A percentile compares a stretch with the other conserved stretches of the same genome.
These are phyloP conservation scores for Bombus waltoni DNA, from an alignment of 1,140 invertebrate genomes.

Conservation along the genomic window DNA sequence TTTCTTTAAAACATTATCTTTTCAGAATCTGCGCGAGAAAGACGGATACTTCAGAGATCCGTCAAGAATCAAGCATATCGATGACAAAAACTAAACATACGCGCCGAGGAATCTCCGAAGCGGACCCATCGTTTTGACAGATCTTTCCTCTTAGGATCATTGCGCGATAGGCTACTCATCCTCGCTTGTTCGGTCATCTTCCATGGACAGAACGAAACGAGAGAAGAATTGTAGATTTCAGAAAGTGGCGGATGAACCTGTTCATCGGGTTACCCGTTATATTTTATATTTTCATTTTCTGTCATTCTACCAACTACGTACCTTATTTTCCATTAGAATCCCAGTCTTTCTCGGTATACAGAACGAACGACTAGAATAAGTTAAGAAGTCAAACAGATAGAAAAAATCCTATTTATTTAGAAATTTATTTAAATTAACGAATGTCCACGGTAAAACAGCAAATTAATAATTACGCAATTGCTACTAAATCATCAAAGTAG, in stretches of 20 bases:
- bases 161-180: background rate
- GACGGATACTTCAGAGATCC: constrained; percentile 38
- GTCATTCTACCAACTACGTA: no score
- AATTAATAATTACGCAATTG: no score
- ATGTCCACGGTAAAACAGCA: no score
- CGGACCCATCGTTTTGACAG: constrained; percentile 56
- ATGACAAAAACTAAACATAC: constrained; percentile 49
- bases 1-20: constrained; percentile 8
- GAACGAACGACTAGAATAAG: no score
- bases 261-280: background rate
- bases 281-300: background rate
- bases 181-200: background rate
- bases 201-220: background rate
- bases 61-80: constrained; percentile 55
- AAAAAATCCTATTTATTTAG: no score
- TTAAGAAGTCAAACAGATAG: no score
- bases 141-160: constrained; percentile 57
- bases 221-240: background rate
- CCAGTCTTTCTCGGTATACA: no score
- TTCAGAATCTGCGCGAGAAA: constrained; percentile 28
- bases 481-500: fast-evolving
- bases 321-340: no score
- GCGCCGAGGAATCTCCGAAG: constrained; percentile 24
- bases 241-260: no score
- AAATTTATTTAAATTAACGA: no score